Conservation (phyloP, 2,797 vertebrate species). For the Gymnoscopelus microlampas region DNA sequence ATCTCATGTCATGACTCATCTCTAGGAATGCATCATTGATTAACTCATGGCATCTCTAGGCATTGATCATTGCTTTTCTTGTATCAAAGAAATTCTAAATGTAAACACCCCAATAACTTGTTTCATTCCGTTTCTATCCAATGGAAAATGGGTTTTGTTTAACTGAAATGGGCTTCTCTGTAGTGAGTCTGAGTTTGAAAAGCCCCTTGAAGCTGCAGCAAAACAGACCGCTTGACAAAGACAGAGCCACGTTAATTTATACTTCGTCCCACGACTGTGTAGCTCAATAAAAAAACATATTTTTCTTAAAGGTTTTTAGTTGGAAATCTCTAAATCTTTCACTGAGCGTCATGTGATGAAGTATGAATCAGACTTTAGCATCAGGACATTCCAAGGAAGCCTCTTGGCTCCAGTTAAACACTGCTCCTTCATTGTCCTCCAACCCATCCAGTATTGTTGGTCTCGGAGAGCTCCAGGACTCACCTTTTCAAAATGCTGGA, state of each 20-base stretch:
- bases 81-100: constrained; percentile 28
- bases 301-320: too few relatives aligned
- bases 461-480: constrained; percentile 54
- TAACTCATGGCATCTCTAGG: constrained; percentile 24
- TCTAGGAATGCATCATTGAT: background rate
- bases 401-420: constrained; percentile 27
- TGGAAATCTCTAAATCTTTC: too few relatives aligned
- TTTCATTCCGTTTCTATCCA: constrained; percentile 55
- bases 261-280: too few relatives aligned
- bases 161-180: constrained; percentile 22
- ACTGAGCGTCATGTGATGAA: too few relatives aligned
- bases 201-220: constrained; percentile 45
- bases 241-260: constrained; percentile 4
- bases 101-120: constrained; percentile 61
- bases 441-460: constrained; percentile 28
- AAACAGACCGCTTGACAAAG: constrained; percentile 28
- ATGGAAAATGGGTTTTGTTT: constrained; percentile 29
- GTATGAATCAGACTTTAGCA: constrained; percentile 22
- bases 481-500: constrained; percentile 48
- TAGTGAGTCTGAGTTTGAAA: constrained; percentile 30
- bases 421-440: constrained; percentile 27
- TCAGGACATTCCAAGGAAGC: constrained; percentile 47
- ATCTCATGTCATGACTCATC: background rate
- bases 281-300: too few relatives aligned
- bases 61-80: constrained; percentile 19